Percentiles rank a stretch among this genome's conserved stretches.
These are phyloP conservation scores for Campaea margaritaria DNA, from an alignment of 2,888 invertebrate genomes.

Conservation along the genomic window DNA sequence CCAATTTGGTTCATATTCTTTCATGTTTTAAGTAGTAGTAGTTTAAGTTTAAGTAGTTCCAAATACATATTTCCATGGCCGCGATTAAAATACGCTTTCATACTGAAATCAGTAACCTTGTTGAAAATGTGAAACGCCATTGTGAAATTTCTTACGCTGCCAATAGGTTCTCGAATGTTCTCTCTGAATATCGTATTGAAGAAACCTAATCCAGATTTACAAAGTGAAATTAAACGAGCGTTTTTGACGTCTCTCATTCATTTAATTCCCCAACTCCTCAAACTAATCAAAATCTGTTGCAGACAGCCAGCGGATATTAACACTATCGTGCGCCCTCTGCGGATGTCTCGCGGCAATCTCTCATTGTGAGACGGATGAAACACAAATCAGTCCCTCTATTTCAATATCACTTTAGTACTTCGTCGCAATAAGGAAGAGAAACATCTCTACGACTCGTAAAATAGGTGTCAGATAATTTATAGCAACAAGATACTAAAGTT, in stretches of 20 bases:
- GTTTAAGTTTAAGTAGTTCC: neutral
- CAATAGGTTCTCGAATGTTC: neutral
- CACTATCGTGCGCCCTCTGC: constrained; percentile 60
- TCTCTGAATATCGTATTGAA: constrained; percentile 6
- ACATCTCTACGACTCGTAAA: neutral
- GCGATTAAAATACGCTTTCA: neutral
- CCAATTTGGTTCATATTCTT: neutral
- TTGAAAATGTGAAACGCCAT: neutral
- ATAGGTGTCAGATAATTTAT: neutral
- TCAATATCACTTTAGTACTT: constrained; percentile 6
- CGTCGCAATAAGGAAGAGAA: neutral
- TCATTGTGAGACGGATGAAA: constrained; percentile 45
- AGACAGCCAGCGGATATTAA: constrained; percentile 63
- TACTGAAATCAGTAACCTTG: neutral
- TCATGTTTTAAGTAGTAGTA: neutral
- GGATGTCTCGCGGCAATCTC: constrained; percentile 61
- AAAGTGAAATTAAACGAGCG: constrained; percentile 45
- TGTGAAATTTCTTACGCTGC: neutral
- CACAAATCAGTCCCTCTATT: constrained; percentile 43
- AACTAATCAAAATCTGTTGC: constrained; percentile 55
- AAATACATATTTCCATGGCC: neutral
- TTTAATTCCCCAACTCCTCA: constrained; percentile 41
- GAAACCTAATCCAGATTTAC: constrained; percentile 9
- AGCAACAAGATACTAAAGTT: constrained; percentile 2
- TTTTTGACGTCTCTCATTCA: constrained; percentile 42